A percentile compares a stretch with the other conserved stretches of the same genome.
phyloP scores from a whole-genome alignment of 2,888 invertebrate genomes.

The Linnaemya tessellans region DNA sequence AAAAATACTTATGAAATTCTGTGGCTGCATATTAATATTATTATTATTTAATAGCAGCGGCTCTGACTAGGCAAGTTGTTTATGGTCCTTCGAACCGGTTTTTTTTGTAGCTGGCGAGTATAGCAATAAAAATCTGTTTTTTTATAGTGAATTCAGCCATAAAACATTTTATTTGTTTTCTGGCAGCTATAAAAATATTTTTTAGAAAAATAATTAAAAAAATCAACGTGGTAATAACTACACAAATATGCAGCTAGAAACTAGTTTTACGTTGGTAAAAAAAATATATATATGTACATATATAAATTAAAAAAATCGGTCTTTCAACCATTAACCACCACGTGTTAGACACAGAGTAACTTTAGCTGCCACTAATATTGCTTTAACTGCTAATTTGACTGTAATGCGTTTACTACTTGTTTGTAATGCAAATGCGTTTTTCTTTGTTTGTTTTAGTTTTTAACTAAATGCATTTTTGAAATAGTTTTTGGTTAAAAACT shows the following conservation, averaged over 20 bases:
- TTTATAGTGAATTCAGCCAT: too few species aligned
- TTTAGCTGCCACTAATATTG: neutral
- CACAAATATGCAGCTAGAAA: neutral
- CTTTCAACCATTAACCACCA: neutral
- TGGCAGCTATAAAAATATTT: neutral
- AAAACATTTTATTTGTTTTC: too few species aligned
- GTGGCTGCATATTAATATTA: too few species aligned
- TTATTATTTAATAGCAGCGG: too few species aligned
- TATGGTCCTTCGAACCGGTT: too few species aligned
- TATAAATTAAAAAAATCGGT: neutral
- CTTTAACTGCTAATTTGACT: neutral
- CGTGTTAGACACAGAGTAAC: neutral
- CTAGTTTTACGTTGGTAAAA: neutral
- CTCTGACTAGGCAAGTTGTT: too few species aligned
- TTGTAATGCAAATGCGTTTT: neutral
- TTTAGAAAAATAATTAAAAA: neutral
- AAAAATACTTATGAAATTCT: too few species aligned
- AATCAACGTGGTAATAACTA: neutral
- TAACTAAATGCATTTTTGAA: conserved; percentile 1
- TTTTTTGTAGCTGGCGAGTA: too few species aligned
- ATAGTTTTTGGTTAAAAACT: conserved; percentile 73
- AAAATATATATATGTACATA: too few species aligned
- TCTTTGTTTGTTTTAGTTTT: neutral
- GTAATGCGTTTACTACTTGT: neutral
- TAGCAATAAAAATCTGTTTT: too few species aligned